A percentile compares a stretch with the other conserved stretches of the same genome.
Evolutionary conservation across 1,140 invertebrate genomes (phyloP).

Genomic region (Asbolus verrucosus): DNA sequence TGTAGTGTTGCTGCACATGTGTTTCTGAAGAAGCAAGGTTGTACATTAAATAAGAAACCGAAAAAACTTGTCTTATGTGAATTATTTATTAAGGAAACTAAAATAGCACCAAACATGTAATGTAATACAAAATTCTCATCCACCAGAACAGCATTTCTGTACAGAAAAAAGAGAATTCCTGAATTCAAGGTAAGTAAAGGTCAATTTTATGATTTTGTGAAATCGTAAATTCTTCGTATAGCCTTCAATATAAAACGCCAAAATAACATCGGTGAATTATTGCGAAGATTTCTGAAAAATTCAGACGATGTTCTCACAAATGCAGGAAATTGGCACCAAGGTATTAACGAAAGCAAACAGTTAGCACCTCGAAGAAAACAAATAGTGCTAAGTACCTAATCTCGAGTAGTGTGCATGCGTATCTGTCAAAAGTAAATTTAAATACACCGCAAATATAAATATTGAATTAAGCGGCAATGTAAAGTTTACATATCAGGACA

Average conservation of each 20-base stretch:
- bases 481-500: constrained; percentile 45
- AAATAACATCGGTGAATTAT: not conserved
- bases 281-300: not conserved
- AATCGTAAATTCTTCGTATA: constrained; percentile 5
- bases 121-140: constrained; percentile 8
- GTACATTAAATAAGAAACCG: constrained; percentile 13
- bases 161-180: not conserved
- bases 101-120: constrained; percentile 16
- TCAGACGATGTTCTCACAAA: not conserved
- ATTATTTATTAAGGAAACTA: constrained; percentile 27
- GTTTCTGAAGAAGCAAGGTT: constrained; percentile 6
- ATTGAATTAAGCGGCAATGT: constrained; percentile 36
- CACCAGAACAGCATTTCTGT: not conserved
- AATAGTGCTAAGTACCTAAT: constrained; percentile 44
- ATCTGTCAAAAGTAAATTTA: constrained; percentile 46
- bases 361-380: constrained; percentile 38
- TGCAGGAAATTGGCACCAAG: constrained; percentile 37
- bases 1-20: constrained; percentile 12
- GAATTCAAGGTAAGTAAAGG: not conserved
- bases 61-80: constrained; percentile 17
- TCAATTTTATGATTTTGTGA: constrained; percentile 6
- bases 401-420: constrained; percentile 35
- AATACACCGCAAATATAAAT: constrained; percentile 46
- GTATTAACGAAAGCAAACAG: constrained; percentile 43
- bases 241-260: constrained; percentile 1